phyloP scores from a whole-genome alignment of 2,888 invertebrate species.

The Apocheima hispidaria region DNA sequence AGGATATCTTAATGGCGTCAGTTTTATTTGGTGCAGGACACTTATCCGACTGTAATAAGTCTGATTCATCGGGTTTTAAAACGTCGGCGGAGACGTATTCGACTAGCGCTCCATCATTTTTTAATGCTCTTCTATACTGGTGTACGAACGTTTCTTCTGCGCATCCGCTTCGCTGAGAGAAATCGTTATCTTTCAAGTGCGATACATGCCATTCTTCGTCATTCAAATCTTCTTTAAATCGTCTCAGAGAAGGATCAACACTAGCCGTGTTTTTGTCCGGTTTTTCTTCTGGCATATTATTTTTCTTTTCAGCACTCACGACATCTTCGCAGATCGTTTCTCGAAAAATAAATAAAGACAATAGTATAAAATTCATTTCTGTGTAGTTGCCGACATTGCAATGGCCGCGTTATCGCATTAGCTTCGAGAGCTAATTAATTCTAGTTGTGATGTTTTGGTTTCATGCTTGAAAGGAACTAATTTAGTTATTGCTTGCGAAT shows the following conservation, averaged over 20 bases:
- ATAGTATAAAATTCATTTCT: slow-evolving; percentile 27
- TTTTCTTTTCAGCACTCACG: slow-evolving; percentile 41
- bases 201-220: slow-evolving; percentile 65
- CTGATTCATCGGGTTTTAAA: slow-evolving; percentile 51
- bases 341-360: slow-evolving; percentile 19
- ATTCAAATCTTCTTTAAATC: slow-evolving; percentile 54
- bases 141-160: slow-evolving; percentile 56
- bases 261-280: slow-evolving; percentile 28
- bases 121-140: slow-evolving; percentile 59
- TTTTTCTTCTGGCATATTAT: slow-evolving; percentile 30
- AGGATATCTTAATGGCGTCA: slow-evolving; percentile 2
- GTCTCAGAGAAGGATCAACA: slow-evolving; percentile 42
- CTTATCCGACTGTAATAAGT: slow-evolving; percentile 44
- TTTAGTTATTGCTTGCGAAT: background rate
- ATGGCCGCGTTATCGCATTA: slow-evolving; percentile 7
- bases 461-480: slow-evolving; percentile 15
- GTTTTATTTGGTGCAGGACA: slow-evolving; percentile 46
- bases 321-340: slow-evolving; percentile 16
- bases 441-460: slow-evolving; percentile 29
- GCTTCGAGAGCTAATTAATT: slow-evolving; percentile 16
- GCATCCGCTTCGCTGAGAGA: slow-evolving; percentile 52
- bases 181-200: slow-evolving; percentile 56
- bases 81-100: slow-evolving; percentile 63
- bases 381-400: slow-evolving; percentile 14
- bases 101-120: slow-evolving; percentile 59